Base-by-base conservation (phyloP, 2,113 vertebrate genomes). In the Poecilia latipinna region DNA sequence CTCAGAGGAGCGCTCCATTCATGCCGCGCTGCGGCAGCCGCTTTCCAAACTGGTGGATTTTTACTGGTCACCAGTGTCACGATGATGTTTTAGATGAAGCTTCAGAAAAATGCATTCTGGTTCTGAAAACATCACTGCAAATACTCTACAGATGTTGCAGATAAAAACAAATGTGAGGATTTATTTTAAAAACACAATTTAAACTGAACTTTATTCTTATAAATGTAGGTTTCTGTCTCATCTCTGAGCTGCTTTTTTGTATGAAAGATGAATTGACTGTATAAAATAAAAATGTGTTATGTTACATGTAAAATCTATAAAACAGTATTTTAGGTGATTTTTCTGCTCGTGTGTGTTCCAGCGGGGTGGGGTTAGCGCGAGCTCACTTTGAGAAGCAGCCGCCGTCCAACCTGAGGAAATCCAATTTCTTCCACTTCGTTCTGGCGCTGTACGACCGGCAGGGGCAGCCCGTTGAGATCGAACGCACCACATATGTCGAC, bases 321-420 rank as follows among this genome's bases (percentile, higher is more conserved):
- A 42, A 1, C 3, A n/a, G 3, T 29, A 1, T 31, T 29, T 29
- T 62, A 0, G 12, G 10, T 35, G 61, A 19, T 15, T 62, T 39
- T 33, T 48, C 10, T 54, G 28, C 33, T 61, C 15, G 28, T 51
- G 10, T 66, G 11, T 86, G 28, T 76, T 61, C 3, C 94, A 97
- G 96, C 39, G 96, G 96, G 3, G 94, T 96, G 78, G 96, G 95
- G 33, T 93, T 97, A 90, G 95, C 96, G 10, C 93, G 96, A 2
- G 96, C 96, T 61, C 96, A 97, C 84, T 97, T 97, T 35, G 96
- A 97, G 95, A 97, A 97, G 91, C 96, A 97, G 92, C 96, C 96
- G 0, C 96, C 96, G 2, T 96, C 96, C 82, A 97, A 93, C 22
- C 85, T 93, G 68, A 85, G 91, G 29, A 93, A 93, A 51, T 93